Base-by-base conservation (phyloP, 2,797 vertebrate species). In the Menidia menidia region DNA sequence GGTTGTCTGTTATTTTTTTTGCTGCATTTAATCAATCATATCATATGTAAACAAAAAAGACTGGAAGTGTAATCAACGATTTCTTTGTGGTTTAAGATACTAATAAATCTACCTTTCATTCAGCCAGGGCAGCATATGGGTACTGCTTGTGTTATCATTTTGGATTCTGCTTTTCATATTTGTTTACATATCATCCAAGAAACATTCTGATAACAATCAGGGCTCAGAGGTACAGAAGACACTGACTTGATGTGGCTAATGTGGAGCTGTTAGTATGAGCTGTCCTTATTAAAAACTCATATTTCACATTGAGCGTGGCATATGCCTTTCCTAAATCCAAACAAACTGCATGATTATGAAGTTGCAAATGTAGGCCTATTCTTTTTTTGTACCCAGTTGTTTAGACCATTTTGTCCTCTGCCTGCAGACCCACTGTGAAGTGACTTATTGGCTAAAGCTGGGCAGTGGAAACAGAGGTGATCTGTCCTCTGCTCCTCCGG, bases 291-390 rank as follows among this genome's bases (percentile, higher is more conserved):
- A 7, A 60, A 64, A 64, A 43, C 52, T 54, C 52, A 18, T 63
- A 65, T 60, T 55, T 67, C 25, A 52, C 50, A 25, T 52, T 43
- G 56, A 60, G 65, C 71, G 69, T 77, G 59, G 63, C 45, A 72
- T 57, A 64, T 59, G 52, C 42, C 56, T 61, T 64, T 73, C 61
- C 67, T 64, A 71, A 64, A 51, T 56, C 69, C 53, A 30, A 18
- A 69, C 19, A 63, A 60, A 50, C 30, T 19, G 13, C 56, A 15
- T 33, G 50, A 6, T 15, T 51, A 60, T 52, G 8, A 56, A 57
- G 60, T 58, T 62, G 58, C 51, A 45, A 7, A 10, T 39, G 6
- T 39, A 7, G 7, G 5, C 9, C 9, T 39, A 39, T 3, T 9
- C 9, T 39, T 39, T 39, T 39, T 39, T 51, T 56, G 4, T 8